Percentiles rank a stretch among this genome's conserved stretches.
Conservation (phyloP, 2,113 vertebrate genomes). For the Choloepus hoffmanni region DNA sequence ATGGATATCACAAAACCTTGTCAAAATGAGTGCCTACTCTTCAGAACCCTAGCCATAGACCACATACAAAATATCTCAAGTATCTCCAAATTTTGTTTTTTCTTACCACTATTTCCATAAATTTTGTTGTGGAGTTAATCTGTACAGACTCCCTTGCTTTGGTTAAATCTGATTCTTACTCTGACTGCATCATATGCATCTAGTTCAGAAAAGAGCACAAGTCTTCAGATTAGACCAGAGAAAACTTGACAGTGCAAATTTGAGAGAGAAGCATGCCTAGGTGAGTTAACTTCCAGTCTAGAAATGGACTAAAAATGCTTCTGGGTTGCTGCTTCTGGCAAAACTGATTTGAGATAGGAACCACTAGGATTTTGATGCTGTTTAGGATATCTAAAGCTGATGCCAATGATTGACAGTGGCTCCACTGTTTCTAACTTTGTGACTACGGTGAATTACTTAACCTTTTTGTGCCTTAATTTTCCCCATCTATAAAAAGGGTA, state of each 20-base stretch:
- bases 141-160: neutral
- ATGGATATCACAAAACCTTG: neutral
- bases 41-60: neutral
- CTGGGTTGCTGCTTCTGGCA: constrained; percentile 30
- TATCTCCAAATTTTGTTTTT: neutral
- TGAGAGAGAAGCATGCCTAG: neutral
- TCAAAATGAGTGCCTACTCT: neutral
- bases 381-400: neutral
- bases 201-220: neutral
- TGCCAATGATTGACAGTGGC: neutral
- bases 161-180: constrained; percentile 21
- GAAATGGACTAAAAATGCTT: constrained; percentile 19
- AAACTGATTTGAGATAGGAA: constrained; percentile 52
- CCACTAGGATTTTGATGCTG: constrained; percentile 6
- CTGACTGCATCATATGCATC: neutral
- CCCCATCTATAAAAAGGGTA: neutral
- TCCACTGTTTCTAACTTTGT: constrained; percentile 49
- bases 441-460: constrained; percentile 13
- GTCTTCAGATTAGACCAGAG: neutral
- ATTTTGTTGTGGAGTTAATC: neutral
- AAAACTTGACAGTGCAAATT: neutral
- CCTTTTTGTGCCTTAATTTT: constrained; percentile 46
- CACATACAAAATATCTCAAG: neutral
- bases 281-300: constrained; percentile 33
- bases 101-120: neutral